A percentile compares a stretch with the other conserved stretches of the same genome.
Conservation (phyloP, 2,888 invertebrate species). For the Himalopsyche kuldschensis region DNA sequence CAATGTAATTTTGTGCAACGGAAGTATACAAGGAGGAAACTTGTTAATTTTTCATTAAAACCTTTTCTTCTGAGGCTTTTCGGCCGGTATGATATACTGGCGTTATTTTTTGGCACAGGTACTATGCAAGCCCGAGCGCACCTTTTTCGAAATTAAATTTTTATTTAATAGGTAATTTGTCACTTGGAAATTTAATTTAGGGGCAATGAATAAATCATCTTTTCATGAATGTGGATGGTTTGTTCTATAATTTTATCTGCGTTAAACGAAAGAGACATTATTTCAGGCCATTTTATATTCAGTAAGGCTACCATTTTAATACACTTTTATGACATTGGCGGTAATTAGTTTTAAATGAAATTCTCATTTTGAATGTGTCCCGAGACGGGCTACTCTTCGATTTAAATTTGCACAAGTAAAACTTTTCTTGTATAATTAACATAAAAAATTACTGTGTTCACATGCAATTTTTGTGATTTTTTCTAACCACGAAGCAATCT, state of each 20-base stretch:
- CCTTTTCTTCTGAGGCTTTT: background rate
- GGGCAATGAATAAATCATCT: background rate
- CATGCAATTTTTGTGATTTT: no score
- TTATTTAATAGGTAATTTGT: conserved; percentile 1
- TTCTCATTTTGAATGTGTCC: background rate
- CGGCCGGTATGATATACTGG: background rate
- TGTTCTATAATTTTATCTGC: background rate
- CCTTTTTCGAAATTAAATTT: background rate
- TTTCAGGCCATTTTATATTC: background rate
- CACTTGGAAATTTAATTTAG: background rate
- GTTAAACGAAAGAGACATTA: background rate
- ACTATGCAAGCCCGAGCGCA: background rate
- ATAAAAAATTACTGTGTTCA: no score
- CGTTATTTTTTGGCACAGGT: background rate
- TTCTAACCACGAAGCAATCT: no score
- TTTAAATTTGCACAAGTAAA: background rate
- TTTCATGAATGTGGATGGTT: background rate
- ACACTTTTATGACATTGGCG: background rate
- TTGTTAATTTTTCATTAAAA: background rate
- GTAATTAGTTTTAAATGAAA: background rate
- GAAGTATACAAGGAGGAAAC: background rate
- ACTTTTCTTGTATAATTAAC: background rate
- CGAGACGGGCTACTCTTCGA: background rate
- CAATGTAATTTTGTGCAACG: background rate
- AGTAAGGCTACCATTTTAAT: background rate